Conservation (phyloP, 2,888 invertebrate genomes). For the Pinctada fucata region DNA sequence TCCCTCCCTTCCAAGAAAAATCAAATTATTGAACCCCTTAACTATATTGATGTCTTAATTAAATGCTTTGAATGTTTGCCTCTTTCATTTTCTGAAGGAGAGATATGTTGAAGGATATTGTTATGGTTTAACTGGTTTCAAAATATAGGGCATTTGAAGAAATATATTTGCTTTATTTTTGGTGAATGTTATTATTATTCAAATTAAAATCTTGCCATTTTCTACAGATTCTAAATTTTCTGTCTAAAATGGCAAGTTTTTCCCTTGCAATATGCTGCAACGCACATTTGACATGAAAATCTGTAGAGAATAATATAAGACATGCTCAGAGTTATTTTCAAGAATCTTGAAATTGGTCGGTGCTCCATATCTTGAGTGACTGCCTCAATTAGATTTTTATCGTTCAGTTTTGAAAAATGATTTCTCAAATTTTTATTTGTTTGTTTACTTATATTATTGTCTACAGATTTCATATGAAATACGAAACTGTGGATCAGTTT, state of each 20-base stretch:
- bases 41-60: too few relatives aligned
- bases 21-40: too few relatives aligned
- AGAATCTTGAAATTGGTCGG: not conserved
- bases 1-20: too few relatives aligned
- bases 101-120: not conserved
- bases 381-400: too few relatives aligned
- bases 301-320: not conserved
- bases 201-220: not conserved
- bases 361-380: too few relatives aligned
- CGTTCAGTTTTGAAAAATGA: not conserved
- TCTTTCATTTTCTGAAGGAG: not conserved
- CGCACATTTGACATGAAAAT: not conserved
- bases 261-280: not conserved
- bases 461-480: not conserved
- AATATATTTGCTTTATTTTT: not conserved
- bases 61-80: too few relatives aligned
- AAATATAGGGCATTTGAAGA: not conserved
- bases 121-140: not conserved
- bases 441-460: not conserved
- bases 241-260: not conserved
- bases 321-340: not conserved
- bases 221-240: not conserved
- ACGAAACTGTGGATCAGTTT: constrained; percentile 3
- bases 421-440: not conserved
- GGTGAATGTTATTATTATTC: too few relatives aligned